Base-by-base conservation (phyloP, 30 jellyfish, hydroid and myxozoan species). In the Aurelia coerulea region DNA sequence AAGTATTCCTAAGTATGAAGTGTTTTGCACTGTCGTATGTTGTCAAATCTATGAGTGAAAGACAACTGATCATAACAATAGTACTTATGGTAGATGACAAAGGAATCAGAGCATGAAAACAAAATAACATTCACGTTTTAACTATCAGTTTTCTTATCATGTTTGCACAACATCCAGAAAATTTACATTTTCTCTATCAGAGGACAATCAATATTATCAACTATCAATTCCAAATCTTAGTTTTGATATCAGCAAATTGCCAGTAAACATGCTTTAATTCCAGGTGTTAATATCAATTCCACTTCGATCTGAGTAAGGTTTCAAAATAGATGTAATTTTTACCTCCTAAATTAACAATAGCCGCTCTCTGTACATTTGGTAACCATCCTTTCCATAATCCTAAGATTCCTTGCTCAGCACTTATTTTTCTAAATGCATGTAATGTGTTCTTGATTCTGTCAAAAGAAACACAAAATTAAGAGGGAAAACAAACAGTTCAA, bases 351-450 rank as follows among this genome's bases (percentile, higher is more conserved):
- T 93, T 93, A 5, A 93, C 98, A 41, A 93, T 85, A 16, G 98
- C 98, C 5, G 98, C 98, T 64, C 98, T 71, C 72, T 93, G 98
- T 18, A 88, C 97, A 93, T 93, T 93, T 34, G 98, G 98, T 9
- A 78, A 59, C 98, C 98, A 93, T 35, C 98, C 98, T 73, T 86
- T 93, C 98, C 98, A 93, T 23, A 93, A 70, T 17, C 98, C 98
- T 12, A 58, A 76, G 6, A 88, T 37, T 33, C 98, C 98, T 74
- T 62, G 37, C 39, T 84, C 88, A 13, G 87, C 75, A n/a, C 83
- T 89, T 33, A 93, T 77, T 66, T 68, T 62, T 66, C 65, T 50
- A 60, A 93, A 93, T 62, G 98, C 98, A 73, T 93, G 97, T 53
- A 79, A 17, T 3, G 96, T 88, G 62, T 70, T 74, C 51, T 78